phyloP scores from a whole-genome alignment of 92 coral and sea anemone species.

The Palythoa heliodiscus region DNA sequence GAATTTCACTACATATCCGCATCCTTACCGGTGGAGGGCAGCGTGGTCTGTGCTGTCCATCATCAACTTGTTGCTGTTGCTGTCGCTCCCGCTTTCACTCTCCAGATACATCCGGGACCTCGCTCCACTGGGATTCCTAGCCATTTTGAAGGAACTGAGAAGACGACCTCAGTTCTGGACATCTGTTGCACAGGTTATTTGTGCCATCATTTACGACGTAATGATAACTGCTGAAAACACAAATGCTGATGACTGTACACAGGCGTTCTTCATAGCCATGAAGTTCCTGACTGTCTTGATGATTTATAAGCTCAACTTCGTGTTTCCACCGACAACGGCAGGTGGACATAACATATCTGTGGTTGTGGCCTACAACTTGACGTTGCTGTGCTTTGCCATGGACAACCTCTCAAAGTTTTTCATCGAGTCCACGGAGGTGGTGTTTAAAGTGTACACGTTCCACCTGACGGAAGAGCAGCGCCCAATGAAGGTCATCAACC shows the following conservation, averaged over 20 bases:
- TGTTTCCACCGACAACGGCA: conserved; percentile 25
- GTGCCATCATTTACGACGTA: conserved; percentile 17
- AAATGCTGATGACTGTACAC: conserved; percentile 9
- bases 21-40: conserved; percentile 22
- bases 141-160: not conserved
- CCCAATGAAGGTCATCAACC: conserved; percentile 17
- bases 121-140: not conserved
- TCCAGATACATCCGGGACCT: not conserved
- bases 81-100: not conserved
- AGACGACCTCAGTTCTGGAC: conserved; percentile 42
- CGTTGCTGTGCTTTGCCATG: conserved; percentile 29
- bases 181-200: conserved; percentile 21
- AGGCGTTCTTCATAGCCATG: conserved; percentile 23
- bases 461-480: not conserved
- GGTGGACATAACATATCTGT: not conserved
- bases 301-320: conserved; percentile 34
- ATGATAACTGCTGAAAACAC: conserved; percentile 30
- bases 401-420: conserved; percentile 32
- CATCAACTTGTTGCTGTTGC: not conserved
- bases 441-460: conserved; percentile 35
- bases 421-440: conserved; percentile 32
- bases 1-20: conserved; percentile 17
- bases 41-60: conserved; percentile 17
- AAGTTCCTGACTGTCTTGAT: conserved; percentile 20
- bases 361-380: conserved; percentile 21